A percentile compares a stretch with the other conserved stretches of the same genome.
These are phyloP conservation scores for Catharus minimus DNA, from an alignment of 2,113 vertebrate genomes.

Conservation along the genomic window DNA sequence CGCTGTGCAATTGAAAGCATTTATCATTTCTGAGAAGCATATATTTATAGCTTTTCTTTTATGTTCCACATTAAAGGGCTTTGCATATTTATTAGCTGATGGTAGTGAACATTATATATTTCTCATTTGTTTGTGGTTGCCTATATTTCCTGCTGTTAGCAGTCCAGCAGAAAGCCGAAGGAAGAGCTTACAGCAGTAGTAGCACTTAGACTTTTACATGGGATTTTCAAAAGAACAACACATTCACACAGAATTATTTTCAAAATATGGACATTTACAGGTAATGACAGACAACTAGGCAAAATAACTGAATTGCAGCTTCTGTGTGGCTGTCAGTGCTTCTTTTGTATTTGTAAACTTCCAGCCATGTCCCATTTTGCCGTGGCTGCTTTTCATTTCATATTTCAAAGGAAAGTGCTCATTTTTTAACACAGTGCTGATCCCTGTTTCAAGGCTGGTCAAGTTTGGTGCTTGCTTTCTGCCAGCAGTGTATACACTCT, in stretches of 20 bases:
- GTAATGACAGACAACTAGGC: not conserved
- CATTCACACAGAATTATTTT: not conserved
- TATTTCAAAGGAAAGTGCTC: not conserved
- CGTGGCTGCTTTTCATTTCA: not conserved
- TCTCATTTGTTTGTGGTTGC: conserved; percentile 19
- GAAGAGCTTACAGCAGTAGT: not conserved
- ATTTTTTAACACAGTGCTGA: not conserved
- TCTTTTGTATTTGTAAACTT: not conserved
- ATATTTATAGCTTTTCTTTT: not conserved
- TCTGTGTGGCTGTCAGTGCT: too few relatives aligned
- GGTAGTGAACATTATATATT: not conserved
- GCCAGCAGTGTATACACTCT: fast-evolving
- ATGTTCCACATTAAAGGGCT: conserved; percentile 19
- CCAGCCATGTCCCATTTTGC: not conserved
- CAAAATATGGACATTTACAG: not conserved
- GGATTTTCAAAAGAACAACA: not conserved
- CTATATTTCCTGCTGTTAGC: not conserved
- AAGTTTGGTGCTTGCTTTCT: not conserved
- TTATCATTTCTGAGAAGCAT: not conserved
- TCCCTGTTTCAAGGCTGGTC: not conserved
- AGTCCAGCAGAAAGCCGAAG: not conserved
- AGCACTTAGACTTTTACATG: fast-evolving
- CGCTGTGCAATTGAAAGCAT: not conserved
- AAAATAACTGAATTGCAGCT: not conserved
- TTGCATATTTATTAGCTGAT: conserved; percentile 15